These are phyloP conservation scores for Lumbricus terrestris DNA, from an alignment of 2,888 invertebrate genomes.

Conservation along the genomic window DNA sequence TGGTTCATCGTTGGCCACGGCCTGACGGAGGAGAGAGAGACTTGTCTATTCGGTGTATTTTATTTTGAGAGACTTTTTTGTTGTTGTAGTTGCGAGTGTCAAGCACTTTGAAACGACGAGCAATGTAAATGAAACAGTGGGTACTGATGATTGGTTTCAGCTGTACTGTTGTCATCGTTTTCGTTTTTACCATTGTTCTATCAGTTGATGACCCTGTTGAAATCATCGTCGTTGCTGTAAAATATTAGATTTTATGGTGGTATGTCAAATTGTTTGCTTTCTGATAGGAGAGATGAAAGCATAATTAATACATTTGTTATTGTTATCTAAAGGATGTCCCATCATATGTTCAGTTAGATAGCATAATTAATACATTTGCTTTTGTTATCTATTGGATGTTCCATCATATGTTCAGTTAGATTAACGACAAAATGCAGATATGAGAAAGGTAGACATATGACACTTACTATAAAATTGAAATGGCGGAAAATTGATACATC, in stretches of 20 bases:
- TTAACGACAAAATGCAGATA: no score
- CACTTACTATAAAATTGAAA: background rate
- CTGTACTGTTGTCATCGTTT: background rate
- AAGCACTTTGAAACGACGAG: conserved; percentile 24
- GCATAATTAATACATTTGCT: no score
- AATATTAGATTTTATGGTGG: background rate
- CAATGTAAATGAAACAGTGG: conserved; percentile 18
- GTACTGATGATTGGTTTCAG: conserved; percentile 12
- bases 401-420: no score
- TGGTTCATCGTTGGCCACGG: no score
- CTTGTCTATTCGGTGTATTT: background rate
- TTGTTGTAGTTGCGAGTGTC: conserved; percentile 33
- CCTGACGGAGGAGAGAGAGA: no score
- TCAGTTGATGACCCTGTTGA: no score
- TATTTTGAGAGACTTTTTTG: background rate
- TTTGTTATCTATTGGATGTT: no score
- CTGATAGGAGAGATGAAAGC: background rate
- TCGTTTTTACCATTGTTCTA: background rate
- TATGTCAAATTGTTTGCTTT: background rate
- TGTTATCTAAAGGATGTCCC: background rate
- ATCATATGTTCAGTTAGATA: no score
- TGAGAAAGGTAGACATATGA: no score
- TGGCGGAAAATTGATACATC: background rate
- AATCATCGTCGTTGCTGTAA: no score
- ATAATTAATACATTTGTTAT: background rate